Conservation (phyloP, 2,888 invertebrate species). For the Cataglyphis albicans region DNA sequence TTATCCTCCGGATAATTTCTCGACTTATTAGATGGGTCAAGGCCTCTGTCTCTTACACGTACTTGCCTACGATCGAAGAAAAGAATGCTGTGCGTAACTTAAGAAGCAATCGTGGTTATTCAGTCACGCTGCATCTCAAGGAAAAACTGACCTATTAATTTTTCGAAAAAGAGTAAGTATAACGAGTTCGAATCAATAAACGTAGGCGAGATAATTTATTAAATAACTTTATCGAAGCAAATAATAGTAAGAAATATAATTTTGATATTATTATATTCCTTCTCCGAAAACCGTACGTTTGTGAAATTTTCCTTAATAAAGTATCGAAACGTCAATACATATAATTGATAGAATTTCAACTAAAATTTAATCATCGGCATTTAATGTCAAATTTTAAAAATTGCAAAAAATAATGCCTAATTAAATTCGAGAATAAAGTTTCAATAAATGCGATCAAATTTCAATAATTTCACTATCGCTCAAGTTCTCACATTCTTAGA, state of each 20-base stretch:
- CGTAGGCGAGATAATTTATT: not conserved
- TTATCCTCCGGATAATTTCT: conserved; percentile 27
- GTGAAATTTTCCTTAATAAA: not conserved
- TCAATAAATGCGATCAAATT: not conserved
- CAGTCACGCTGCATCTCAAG: conserved; percentile 72
- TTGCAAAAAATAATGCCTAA: not conserved
- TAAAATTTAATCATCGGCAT: not conserved
- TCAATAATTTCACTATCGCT: not conserved
- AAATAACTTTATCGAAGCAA: not conserved
- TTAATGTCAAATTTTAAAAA: not conserved
- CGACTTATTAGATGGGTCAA: conserved; percentile 67
- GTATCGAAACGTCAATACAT: not conserved
- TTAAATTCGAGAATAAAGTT: not conserved
- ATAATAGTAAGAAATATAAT: not conserved
- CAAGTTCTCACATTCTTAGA: not conserved
- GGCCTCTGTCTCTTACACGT: conserved; percentile 59
- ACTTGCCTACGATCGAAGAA: conserved; percentile 66
- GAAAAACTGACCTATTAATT: conserved; percentile 75
- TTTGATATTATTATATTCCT: not conserved
- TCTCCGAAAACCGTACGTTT: not conserved
- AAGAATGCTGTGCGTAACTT: conserved; percentile 55
- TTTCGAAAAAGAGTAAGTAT: conserved; percentile 63
- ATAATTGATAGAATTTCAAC: not conserved
- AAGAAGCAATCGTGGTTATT: conserved; percentile 58
- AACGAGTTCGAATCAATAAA: conserved; percentile 53